phyloP scores from a whole-genome alignment of 2,113 vertebrate species.

The Loxodonta africana region DNA sequence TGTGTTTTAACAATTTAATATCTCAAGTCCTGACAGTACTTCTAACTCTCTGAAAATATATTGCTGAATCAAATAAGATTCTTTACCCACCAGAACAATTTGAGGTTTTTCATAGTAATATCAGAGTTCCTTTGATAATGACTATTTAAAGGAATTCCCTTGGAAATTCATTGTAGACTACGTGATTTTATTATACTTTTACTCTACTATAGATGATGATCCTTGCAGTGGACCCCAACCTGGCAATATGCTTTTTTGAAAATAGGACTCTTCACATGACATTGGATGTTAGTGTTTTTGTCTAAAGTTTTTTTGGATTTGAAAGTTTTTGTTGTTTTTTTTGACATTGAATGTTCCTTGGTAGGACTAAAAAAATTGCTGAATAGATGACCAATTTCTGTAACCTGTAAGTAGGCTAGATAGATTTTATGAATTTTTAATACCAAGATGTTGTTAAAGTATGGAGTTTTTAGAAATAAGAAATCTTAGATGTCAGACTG shows the following conservation, averaged over 20 bases:
- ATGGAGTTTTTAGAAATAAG: constrained; percentile 44
- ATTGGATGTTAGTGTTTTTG: constrained; percentile 35
- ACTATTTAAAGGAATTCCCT: constrained; percentile 46
- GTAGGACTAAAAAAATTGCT: constrained; percentile 33
- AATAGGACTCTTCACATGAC: constrained; percentile 35
- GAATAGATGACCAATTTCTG: neutral
- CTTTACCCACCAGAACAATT: constrained; percentile 17
- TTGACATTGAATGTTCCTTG: constrained; percentile 59
- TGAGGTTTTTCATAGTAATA: constrained; percentile 40
- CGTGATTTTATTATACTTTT: constrained; percentile 39
- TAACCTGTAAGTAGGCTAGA: neutral
- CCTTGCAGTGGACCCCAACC: neutral
- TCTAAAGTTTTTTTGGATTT: constrained; percentile 19
- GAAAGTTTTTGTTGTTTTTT: constrained; percentile 36
- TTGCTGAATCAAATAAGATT: neutral
- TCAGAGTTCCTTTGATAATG: constrained; percentile 37
- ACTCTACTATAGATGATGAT: neutral
- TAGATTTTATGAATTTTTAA: constrained; percentile 22
- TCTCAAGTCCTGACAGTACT: constrained; percentile 28
- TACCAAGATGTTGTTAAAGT: constrained; percentile 27
- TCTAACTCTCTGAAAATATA: constrained; percentile 47
- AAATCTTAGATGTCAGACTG: neutral
- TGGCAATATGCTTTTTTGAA: constrained; percentile 11
- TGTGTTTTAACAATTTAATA: constrained; percentile 2
- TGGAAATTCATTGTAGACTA: constrained; percentile 52